Conservation (phyloP, 1,140 invertebrate species). For the Zelostemma sp. region DNA sequence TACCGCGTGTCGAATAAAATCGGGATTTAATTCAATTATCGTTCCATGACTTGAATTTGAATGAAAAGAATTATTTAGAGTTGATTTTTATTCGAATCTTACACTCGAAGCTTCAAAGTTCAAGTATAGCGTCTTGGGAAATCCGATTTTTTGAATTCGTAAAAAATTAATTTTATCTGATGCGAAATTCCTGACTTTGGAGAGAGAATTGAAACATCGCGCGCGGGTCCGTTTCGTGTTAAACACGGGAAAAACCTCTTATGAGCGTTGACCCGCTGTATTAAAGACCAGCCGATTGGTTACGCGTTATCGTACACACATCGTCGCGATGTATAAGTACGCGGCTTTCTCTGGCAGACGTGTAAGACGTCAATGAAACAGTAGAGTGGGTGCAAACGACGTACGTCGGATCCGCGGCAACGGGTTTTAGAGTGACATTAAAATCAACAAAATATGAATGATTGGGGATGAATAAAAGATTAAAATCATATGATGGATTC, state of each 20-base stretch:
- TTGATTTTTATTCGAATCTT: too few species aligned
- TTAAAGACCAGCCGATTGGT: background rate
- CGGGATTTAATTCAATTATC: too few species aligned
- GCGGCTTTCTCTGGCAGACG: constrained; percentile 26
- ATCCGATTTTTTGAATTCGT: too few species aligned
- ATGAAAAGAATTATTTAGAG: too few species aligned
- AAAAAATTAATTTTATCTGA: too few species aligned
- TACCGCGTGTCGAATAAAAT: too few species aligned
- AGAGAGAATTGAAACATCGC: background rate
- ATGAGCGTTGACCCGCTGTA: background rate
- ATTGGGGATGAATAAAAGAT: too few species aligned
- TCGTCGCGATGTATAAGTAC: constrained; percentile 12
- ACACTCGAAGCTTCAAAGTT: too few species aligned
- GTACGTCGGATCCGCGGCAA: background rate
- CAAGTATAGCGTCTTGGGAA: too few species aligned
- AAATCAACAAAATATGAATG: constrained; percentile 23
- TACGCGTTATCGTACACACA: constrained; percentile 18
- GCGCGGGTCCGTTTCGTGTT: background rate
- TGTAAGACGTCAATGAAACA: constrained; percentile 32
- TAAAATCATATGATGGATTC: too few species aligned
- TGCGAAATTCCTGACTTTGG: too few species aligned
- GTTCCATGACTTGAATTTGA: too few species aligned
- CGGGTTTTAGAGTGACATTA: constrained; percentile 30
- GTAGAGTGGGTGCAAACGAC: constrained; percentile 33
- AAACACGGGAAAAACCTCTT: background rate